phyloP scores from a whole-genome alignment of 2,888 invertebrate genomes.

The Griposia aprilina region DNA sequence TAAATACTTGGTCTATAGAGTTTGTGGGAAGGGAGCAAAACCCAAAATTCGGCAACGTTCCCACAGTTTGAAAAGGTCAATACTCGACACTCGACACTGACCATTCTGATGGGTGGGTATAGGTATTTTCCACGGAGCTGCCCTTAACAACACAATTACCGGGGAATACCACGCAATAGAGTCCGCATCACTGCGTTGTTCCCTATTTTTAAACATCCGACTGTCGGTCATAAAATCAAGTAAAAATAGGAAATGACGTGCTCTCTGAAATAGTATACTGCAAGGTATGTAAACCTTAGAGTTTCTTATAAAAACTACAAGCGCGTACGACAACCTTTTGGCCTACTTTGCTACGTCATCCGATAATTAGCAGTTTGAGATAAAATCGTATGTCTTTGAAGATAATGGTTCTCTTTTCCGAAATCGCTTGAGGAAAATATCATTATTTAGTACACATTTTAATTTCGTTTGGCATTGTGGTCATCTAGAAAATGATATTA shows the following conservation, averaged over 20 bases:
- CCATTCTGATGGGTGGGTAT: neutral
- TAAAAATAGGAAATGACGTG: constrained; percentile 35
- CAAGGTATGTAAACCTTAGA: constrained; percentile 13
- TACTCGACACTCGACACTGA: neutral
- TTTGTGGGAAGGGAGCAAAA: neutral
- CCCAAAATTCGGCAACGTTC: neutral
- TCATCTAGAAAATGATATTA: neutral
- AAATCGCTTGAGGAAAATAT: constrained; percentile 46
- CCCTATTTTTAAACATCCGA: constrained; percentile 32
- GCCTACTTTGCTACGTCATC: constrained; percentile 45
- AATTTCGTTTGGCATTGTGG: constrained; percentile 1
- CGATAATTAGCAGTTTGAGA: constrained; percentile 62
- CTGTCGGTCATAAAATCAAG: constrained; percentile 40
- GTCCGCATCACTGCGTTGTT: constrained; percentile 19
- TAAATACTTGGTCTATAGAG: neutral
- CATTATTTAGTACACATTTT: constrained; percentile 37
- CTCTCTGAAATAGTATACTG: constrained; percentile 14
- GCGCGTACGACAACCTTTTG: constrained; percentile 59
- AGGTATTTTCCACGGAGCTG: neutral
- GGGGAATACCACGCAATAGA: neutral
- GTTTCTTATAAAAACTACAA: constrained; percentile 34
- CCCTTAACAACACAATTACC: constrained; percentile 4
- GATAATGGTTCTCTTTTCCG: constrained; percentile 45
- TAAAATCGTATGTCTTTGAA: constrained; percentile 58
- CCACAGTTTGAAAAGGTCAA: neutral